Conservation (phyloP, 2,797 vertebrate species). For the Cercopithecus diana region DNA sequence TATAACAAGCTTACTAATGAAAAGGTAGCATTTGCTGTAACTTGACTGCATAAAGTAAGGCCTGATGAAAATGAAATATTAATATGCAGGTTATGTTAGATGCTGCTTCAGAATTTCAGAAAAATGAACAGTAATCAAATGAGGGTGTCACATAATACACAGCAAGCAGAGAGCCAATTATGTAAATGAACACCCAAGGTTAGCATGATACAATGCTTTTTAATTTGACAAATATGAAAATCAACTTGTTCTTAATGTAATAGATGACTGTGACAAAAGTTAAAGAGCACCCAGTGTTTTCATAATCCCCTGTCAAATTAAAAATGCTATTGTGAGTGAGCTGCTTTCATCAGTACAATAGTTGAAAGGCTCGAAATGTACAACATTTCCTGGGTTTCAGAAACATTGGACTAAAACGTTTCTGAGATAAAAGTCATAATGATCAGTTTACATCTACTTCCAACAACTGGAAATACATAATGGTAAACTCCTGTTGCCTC, state of each 20-base stretch:
- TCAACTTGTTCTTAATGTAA: slow-evolving; percentile 77
- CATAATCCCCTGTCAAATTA: slow-evolving; percentile 77
- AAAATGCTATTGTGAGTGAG: slow-evolving; percentile 67
- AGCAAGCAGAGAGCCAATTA: slow-evolving; percentile 75
- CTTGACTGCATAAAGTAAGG: slow-evolving; percentile 53
- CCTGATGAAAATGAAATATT: slow-evolving; percentile 71
- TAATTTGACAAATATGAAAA: slow-evolving; percentile 82
- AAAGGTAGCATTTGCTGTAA: slow-evolving; percentile 53
- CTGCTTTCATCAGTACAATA: slow-evolving; percentile 61
- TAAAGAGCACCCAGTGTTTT: slow-evolving; percentile 80
- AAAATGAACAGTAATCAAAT: slow-evolving; percentile 76
- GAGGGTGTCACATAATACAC: slow-evolving; percentile 68
- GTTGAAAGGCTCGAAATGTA: slow-evolving; percentile 41
- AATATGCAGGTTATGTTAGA: slow-evolving; percentile 66
- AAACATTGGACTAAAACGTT: slow-evolving; percentile 40
- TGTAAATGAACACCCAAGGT: slow-evolving; percentile 78
- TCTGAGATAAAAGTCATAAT: slow-evolving; percentile 60
- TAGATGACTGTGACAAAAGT: slow-evolving; percentile 77
- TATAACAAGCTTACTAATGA: slow-evolving; percentile 51
- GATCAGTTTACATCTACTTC: not conserved
- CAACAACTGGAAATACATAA: slow-evolving; percentile 34
- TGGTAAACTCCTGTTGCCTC: slow-evolving; percentile 1
- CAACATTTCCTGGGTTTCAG: slow-evolving; percentile 33
- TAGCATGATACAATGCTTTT: slow-evolving; percentile 79
- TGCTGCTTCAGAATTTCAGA: slow-evolving; percentile 59